phyloP scores from a whole-genome alignment of 2,113 vertebrate species.

The Hiodon tergisus region DNA sequence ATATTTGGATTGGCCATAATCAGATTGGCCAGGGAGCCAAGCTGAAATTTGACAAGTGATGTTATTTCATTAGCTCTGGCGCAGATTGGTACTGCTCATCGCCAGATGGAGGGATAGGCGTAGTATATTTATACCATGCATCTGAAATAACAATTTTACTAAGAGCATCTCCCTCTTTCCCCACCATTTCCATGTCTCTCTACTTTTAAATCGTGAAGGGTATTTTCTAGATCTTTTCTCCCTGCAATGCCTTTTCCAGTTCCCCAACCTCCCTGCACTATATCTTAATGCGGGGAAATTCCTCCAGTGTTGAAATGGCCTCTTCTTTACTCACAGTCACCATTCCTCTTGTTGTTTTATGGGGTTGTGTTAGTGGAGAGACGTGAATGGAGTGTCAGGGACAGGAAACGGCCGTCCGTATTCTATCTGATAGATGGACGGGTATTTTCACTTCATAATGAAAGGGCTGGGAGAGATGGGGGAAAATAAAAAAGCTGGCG shows the following conservation, averaged over 20 bases:
- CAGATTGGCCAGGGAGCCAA: conserved; percentile 1
- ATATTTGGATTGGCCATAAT: conserved; percentile 24
- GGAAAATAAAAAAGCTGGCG: background rate
- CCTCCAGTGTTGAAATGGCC: background rate
- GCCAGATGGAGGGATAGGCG: background rate
- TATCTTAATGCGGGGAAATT: conserved; percentile 13
- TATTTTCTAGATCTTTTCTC: background rate
- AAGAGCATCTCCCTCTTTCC: conserved; percentile 6
- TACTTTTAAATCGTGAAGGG: background rate
- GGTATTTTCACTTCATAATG: conserved; percentile 21
- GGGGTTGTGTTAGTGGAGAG: background rate
- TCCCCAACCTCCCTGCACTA: background rate
- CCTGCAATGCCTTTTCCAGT: background rate
- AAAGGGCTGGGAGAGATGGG: background rate
- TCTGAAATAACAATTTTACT: conserved; percentile 17
- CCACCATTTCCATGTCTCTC: background rate
- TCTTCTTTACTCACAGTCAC: background rate
- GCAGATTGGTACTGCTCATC: conserved; percentile 6
- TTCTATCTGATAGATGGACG: conserved; percentile 13
- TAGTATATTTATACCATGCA: background rate
- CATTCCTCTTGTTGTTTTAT: conserved; percentile 8
- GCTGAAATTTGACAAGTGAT: conserved; percentile 6
- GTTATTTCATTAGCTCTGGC: conserved; percentile 21
- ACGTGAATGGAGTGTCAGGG: conserved; percentile 8
- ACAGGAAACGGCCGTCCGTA: background rate